phyloP scores from a whole-genome alignment of 2,113 vertebrate genomes.

The Melanostigma gelatinosum region DNA sequence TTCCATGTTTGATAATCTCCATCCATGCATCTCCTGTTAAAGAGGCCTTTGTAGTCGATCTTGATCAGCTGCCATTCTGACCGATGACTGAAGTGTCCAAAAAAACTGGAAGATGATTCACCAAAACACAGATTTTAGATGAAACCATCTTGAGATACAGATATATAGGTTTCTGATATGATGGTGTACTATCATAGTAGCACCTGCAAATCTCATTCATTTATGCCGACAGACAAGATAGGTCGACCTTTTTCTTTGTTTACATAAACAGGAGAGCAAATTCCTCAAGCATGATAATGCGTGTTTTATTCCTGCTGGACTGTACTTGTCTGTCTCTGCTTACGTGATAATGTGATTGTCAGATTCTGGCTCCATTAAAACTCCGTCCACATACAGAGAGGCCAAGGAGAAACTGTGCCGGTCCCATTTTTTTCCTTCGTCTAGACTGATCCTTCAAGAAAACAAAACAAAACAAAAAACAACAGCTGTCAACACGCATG shows the following conservation, averaged over 20 bases:
- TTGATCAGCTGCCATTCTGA: constrained; percentile 98
- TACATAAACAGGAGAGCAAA: constrained; percentile 18
- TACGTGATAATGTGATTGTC: constrained; percentile 98
- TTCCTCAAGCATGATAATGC: constrained; percentile 33
- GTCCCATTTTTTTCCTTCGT: constrained; percentile 94
- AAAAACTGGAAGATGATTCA: constrained; percentile 79
- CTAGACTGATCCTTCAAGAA: constrained; percentile 91
- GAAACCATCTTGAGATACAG: constrained; percentile 7
- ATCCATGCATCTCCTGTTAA: constrained; percentile 88
- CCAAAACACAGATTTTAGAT: constrained; percentile 22
- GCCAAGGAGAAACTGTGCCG: constrained; percentile 92
- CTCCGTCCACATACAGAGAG: constrained; percentile 95
- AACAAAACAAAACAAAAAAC: constrained; percentile 3
- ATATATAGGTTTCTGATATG: not conserved
- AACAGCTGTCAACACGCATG: constrained; percentile 47
- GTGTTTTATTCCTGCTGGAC: constrained; percentile 23
- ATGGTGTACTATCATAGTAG: not conserved
- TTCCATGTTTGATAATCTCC: constrained; percentile 95
- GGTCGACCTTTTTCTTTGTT: constrained; percentile 34
- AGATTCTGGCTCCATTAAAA: constrained; percentile 93
- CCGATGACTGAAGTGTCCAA: constrained; percentile 94
- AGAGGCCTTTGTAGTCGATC: constrained; percentile 94
- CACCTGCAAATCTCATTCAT: constrained; percentile 3
- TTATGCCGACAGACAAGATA: constrained; percentile 3
- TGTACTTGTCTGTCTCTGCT: constrained; percentile 74